Base-by-base conservation (phyloP, 2,888 invertebrate species). In the Drosophila antonietae region DNA sequence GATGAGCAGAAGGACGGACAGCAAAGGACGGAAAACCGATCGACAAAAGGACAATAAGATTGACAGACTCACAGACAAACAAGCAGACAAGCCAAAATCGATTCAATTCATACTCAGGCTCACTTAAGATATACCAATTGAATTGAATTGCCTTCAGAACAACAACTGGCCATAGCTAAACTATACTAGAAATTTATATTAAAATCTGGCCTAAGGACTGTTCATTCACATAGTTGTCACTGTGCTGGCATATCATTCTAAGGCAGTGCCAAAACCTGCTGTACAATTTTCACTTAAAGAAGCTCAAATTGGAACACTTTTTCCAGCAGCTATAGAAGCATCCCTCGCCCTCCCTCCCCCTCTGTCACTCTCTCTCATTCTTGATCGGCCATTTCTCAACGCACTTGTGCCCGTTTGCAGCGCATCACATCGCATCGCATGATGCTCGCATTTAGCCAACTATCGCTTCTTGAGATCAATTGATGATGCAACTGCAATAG, bases 371-470 rank as follows among this genome's bases (percentile, higher is more conserved):
- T 2, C 18, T 9, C 2, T 18, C 18, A 14, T 14, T 35, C 51
- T 20, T 33, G 1, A 33, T 18, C 33, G 14, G 3, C 33, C 14
- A 20, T 51, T 70, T 28, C 61, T 53, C 70, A 41, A 83, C 86
- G 86, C 86, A 83, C 77, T 83, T 83, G 81, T 84, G 68, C 51
- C 80, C 63, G 57, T 63, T 44, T 60, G 68, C 37, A 28, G 28
- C 9, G 33, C 3, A 18, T 1, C 5, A n/a, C n/a, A 18, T 1
- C 5, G 28, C n/a, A 5, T 49, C 33, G 49, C 49, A 12, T 33
- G 49, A 6, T 33, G 49, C 61, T 64, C 56, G 52, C 75, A 73
- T 51, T 51, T 51, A 2, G n/a, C 49, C 49, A 31, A 10, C 49
- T 31, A 31, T 49, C 49, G 31, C n/a, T 6, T 49, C 31, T 12